Conservation (phyloP, 2,888 invertebrate species). For the Cheilosia scutellata region DNA sequence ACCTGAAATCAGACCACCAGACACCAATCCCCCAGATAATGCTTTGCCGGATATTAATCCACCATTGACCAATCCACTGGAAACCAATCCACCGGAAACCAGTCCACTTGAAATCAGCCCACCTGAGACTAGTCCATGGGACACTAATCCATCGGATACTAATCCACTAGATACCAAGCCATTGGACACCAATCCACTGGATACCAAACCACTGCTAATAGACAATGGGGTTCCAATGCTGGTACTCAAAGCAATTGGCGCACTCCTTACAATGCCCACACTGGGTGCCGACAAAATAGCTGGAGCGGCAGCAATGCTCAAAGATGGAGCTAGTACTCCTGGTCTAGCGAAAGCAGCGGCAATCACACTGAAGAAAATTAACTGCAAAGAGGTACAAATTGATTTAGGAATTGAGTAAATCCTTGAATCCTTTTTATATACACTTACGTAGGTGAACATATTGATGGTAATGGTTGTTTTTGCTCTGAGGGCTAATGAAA, state of each 20-base stretch:
- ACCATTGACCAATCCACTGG: background rate
- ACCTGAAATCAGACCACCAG: background rate
- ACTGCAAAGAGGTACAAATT: slow-evolving; percentile 9
- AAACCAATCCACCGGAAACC: slow-evolving; percentile 15
- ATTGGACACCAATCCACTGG: slow-evolving; percentile 12
- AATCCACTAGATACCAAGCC: slow-evolving; percentile 22
- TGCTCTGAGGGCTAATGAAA: background rate
- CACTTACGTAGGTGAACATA: slow-evolving; percentile 62
- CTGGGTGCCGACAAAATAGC: slow-evolving; percentile 40
- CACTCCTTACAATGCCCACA: slow-evolving; percentile 16
- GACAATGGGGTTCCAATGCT: slow-evolving; percentile 27
- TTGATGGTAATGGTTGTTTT: slow-evolving; percentile 1
- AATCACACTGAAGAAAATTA: slow-evolving; percentile 43
- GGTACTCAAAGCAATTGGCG: slow-evolving; percentile 14
- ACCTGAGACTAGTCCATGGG: slow-evolving; percentile 17
- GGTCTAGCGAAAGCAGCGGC: slow-evolving; percentile 34
- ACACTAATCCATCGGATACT: slow-evolving; percentile 4
- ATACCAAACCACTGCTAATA: slow-evolving; percentile 13
- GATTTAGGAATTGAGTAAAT: background rate
- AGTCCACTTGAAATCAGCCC: slow-evolving; percentile 23
- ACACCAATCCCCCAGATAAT: slow-evolving; percentile 17
- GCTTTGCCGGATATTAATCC: slow-evolving; percentile 20
- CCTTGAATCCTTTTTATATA: background rate
- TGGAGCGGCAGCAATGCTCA: slow-evolving; percentile 31
- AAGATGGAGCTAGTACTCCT: slow-evolving; percentile 35